These are phyloP conservation scores for Onchidella celtica DNA, from an alignment of 2,888 invertebrate genomes.

Conservation along the genomic window DNA sequence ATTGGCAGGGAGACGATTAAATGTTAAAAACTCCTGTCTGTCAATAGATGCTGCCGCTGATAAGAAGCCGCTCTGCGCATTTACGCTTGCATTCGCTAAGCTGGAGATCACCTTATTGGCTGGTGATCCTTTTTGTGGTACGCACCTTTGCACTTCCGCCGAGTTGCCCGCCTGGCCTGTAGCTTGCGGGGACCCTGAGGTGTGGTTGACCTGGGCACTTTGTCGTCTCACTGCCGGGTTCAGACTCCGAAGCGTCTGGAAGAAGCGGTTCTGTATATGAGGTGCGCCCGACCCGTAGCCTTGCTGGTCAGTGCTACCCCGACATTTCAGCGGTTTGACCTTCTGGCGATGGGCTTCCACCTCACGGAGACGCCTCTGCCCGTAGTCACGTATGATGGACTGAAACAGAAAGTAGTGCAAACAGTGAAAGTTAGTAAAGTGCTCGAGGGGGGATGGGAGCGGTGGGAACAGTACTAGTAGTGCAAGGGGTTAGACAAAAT, in stretches of 20 bases:
- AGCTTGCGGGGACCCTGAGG: conserved; percentile 10
- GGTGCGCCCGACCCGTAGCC: not conserved
- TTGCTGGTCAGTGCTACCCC: conserved; percentile 18
- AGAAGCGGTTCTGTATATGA: conserved; percentile 42
- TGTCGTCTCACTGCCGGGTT: conserved; percentile 32
- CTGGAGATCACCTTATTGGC: not conserved
- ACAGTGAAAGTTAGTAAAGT: not conserved
- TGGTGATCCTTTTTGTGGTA: conserved; percentile 18
- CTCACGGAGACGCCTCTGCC: conserved; percentile 69
- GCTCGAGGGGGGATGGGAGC: too few species aligned
- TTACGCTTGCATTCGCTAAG: not conserved
- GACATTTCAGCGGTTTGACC: conserved; percentile 57
- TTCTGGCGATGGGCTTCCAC: conserved; percentile 70
- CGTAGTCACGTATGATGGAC: conserved; percentile 73
- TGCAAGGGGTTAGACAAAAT: too few species aligned
- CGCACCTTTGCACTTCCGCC: conserved; percentile 11
- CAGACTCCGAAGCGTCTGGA: conserved; percentile 35
- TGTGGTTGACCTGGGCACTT: conserved; percentile 23
- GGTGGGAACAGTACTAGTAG: too few species aligned
- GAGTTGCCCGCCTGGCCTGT: not conserved
- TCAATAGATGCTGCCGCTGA: conserved; percentile 5
- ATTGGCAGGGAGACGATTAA: not conserved
- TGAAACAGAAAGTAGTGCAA: conserved; percentile 52
- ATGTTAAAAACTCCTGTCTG: conserved; percentile 5
- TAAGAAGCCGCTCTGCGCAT: not conserved